Evolutionary conservation across 2,888 invertebrate genomes (phyloP), one percentile per base, ranked within the genome.

Genomic region (Lasioglossum figueresi): DNA sequence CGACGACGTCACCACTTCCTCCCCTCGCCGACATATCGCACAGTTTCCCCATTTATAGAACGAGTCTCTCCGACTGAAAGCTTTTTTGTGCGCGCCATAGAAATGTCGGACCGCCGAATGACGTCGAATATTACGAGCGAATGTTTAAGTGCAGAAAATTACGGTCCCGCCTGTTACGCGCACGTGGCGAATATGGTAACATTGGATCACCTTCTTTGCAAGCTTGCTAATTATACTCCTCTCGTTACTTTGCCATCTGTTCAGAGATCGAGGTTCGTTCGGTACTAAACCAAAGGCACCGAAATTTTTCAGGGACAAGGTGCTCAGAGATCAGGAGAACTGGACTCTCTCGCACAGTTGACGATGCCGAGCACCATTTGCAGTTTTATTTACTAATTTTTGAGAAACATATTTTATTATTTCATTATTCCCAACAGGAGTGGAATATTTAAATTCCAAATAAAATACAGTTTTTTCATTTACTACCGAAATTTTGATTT

Each of bases 1-100:
- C 79, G 76, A 52, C 79, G 74, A 79, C 70, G 80, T 79, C 85
- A 86, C 79, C 79, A 16, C 34, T 79, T 77, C 84, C 66, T 73
- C 48, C 81, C 81, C 81, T 76, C 75, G 12, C 52, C 73, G 48
- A 6, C 81, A 83, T 79, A 79, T 72, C 79, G 43, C 59, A 34
- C 68, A 19, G 63, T 68, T 76, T 76, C 73, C 76, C 79, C 84
- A 59, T 83, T 83, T 83, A 79, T 77, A 73, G 73, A 76, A 70
- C 73, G 72, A 66, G 66, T 59, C 77, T 45, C 70, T 56, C 27
- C 71, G 27, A 31, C 59, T 78, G 84, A 84, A 84, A 84, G 85
- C 85, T 85, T 84, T 85, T 85, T 85, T 84, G 63, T 75, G 77
- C 31, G 72, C 71, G 72, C 66, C 75, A 66, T 63, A 76, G 83